Conservation (phyloP, 2,797 vertebrate species). For the Nyctalus aviator region DNA sequence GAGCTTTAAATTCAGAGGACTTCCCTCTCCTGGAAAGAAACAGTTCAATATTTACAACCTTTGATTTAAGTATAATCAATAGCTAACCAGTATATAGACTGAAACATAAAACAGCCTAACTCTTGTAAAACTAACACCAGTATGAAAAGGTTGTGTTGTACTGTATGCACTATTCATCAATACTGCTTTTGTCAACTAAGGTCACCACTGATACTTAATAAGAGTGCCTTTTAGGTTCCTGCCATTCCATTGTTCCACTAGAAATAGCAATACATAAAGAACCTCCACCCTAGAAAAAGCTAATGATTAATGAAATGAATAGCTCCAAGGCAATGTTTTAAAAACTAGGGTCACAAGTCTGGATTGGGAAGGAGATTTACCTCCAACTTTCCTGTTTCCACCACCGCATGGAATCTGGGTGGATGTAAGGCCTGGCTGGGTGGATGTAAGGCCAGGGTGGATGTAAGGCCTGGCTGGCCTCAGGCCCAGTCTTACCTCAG, state of each 20-base stretch:
- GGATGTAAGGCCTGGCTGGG: no score
- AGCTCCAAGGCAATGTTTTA: not conserved
- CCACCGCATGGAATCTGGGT: no score
- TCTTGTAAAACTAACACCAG: not conserved
- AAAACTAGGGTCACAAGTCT: not conserved
- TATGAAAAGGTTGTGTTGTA: not conserved
- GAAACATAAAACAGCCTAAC: conserved; percentile 8
- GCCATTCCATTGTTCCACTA: not conserved
- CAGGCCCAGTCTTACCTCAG: not conserved
- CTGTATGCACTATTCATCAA: not conserved
- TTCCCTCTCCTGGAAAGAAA: conserved; percentile 90
- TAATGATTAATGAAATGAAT: not conserved
- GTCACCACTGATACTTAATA: not conserved
- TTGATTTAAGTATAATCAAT: not conserved
- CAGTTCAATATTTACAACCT: conserved; percentile 5
- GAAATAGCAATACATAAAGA: not conserved
- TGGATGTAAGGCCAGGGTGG: not conserved
- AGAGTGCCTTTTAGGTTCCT: not conserved
- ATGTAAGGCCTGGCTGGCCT: not conserved
- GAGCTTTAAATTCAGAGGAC: conserved; percentile 93
- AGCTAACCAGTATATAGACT: not conserved
- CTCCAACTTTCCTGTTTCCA: not conserved
- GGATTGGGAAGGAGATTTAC: not conserved
- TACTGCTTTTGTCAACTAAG: not conserved
- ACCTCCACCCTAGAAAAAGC: conserved; percentile 24